Conservation (phyloP, 1,140 invertebrate genomes). For the Coptotermes formosanus region DNA sequence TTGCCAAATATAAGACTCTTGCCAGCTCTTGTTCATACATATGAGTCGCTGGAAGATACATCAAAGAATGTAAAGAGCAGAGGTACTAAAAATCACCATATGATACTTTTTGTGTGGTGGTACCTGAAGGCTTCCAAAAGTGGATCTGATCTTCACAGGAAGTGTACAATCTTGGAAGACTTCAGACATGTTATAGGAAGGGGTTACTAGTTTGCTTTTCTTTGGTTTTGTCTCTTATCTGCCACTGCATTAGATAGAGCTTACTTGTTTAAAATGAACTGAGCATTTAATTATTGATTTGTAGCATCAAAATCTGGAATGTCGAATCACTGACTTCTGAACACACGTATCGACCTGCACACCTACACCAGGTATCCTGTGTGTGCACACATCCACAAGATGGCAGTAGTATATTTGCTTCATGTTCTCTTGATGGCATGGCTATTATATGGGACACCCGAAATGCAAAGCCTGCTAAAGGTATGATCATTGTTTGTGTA, state of each 20-base stretch:
- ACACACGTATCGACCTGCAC: slow-evolving; percentile 37
- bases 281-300: not conserved
- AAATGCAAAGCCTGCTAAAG: slow-evolving; percentile 39
- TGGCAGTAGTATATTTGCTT: slow-evolving; percentile 36
- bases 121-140: no score
- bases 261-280: not conserved
- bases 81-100: no score
- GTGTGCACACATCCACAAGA: slow-evolving; percentile 30
- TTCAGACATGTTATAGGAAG: not conserved
- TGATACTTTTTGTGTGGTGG: no score
- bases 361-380: slow-evolving; percentile 35
- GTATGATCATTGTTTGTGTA: not conserved
- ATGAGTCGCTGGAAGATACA: no score
- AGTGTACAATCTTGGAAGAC: no score
- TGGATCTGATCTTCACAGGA: no score
- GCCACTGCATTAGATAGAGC: not conserved
- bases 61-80: no score
- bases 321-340: slow-evolving; percentile 34
- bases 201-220: not conserved
- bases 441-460: slow-evolving; percentile 38
- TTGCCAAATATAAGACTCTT: no score
- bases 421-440: slow-evolving; percentile 38
- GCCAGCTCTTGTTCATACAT: no score
- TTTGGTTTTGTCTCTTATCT: not conserved
- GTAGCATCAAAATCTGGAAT: slow-evolving; percentile 40